Conservation (phyloP, 2,888 invertebrate species). For the Meandrusa payeni region DNA sequence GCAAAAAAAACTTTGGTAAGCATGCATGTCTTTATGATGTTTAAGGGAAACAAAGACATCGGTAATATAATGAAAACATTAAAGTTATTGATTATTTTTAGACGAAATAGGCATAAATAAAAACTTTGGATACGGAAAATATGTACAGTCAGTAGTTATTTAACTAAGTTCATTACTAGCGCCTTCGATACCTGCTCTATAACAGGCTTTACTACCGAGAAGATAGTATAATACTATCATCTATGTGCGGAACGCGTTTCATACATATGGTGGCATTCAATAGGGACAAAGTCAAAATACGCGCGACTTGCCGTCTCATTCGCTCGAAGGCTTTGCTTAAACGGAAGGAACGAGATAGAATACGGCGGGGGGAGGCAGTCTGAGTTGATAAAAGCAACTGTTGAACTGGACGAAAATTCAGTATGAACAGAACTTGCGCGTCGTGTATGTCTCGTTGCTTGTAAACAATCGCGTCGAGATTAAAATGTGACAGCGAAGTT, state of each 20-base stretch:
- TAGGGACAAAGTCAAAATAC: constrained; percentile 33
- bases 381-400: constrained; percentile 79
- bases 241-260: constrained; percentile 27
- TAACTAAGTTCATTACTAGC: constrained; percentile 22
- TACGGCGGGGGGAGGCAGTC: constrained; percentile 49
- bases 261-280: constrained; percentile 25
- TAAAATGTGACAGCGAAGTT: constrained; percentile 69
- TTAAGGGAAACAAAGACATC: constrained; percentile 5
- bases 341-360: constrained; percentile 55
- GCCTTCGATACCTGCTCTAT: constrained; percentile 28
- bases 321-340: constrained; percentile 38
- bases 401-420: constrained; percentile 71
- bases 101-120: neutral
- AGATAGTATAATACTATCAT: constrained; percentile 24
- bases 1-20: constrained; percentile 3
- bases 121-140: constrained; percentile 2
- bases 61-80: neutral
- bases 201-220: constrained; percentile 29
- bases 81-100: neutral
- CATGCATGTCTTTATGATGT: neutral
- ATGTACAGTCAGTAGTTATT: constrained; percentile 3
- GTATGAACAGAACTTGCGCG: constrained; percentile 61
- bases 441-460: constrained; percentile 45
- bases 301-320: constrained; percentile 52
- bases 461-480: constrained; percentile 49